Base-by-base conservation (phyloP, 2,797 vertebrate genomes). In the Acrossocheilus wenchowensis region DNA sequence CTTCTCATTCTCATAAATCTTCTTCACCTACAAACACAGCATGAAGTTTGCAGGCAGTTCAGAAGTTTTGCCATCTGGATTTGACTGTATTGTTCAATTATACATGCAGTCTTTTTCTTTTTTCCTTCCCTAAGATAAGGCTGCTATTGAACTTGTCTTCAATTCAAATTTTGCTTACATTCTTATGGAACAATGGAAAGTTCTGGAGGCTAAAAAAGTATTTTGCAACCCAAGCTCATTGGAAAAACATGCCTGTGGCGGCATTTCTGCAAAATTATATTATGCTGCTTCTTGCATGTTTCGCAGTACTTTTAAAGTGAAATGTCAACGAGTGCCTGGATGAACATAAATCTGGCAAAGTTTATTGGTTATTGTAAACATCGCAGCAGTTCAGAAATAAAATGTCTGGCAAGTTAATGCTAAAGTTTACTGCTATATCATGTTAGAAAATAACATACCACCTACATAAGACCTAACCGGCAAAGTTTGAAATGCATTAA, bases 1-100 rank as follows among this genome's bases (percentile, higher is more conserved):
- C 95, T 98, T 99, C 96, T 98, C 98, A 0, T 98, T 99, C 95
- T 99, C 98, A 0, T 95, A 97, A 94, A 99, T 99, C 94, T 99
- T 99, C 96, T 97, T 98, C 93, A 99, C 97, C 98, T 99, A 90
- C 64, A 88, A 21, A 60, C 26, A 80, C 26, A 71, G 12, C n/a
- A 68, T 34, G 3, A 41, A 3, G 36, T 71, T 81, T 52, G 21
- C 15, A 26, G n/a, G 19, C 43, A 71, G 15, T 68, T 82, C 26
- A 71, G 26, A 26, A 4, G 11, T 54, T 69, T 81, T 36, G 36
- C 11, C 14, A 73, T n/a, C 9, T 64, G 80, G 21, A 34, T 45
- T 69, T 19, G 57, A n/a, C 5, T n/a, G 10, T 68, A 36, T 45
- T 69, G 23, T 48, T 81, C 5, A 66, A 57, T 26, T 26, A 43